phyloP scores from a whole-genome alignment of 23 tunicate species.

The Styela plicata region DNA sequence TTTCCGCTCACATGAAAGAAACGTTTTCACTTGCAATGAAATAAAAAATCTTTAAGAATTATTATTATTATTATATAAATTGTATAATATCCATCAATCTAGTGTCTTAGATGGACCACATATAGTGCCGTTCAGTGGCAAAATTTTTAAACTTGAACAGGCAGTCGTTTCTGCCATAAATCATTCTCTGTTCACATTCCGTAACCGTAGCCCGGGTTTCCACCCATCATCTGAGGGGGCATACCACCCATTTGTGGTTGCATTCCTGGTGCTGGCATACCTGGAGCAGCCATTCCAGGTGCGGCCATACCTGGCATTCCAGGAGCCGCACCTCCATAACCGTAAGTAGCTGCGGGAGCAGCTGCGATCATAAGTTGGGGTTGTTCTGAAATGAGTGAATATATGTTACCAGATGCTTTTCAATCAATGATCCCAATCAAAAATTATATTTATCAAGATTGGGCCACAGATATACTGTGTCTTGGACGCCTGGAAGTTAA shows the following conservation, averaged over 20 bases:
- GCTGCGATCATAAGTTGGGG: slow-evolving; percentile 92
- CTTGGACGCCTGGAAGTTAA: no score
- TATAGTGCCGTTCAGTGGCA: background rate
- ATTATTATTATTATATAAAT: no score
- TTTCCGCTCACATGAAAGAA: background rate
- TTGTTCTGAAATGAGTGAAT: slow-evolving; percentile 68
- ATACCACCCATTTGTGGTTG: slow-evolving; percentile 30
- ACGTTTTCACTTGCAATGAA: no score
- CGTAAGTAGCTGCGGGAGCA: slow-evolving; percentile 57
- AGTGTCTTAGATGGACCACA: background rate
- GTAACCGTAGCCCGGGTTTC: slow-evolving; percentile 23
- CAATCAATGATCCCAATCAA: no score
- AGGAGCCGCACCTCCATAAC: slow-evolving; percentile 46
- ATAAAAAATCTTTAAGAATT: no score
- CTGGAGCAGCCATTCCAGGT: slow-evolving; percentile 33
- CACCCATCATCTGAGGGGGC: slow-evolving; percentile 32
- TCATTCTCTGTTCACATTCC: slow-evolving; percentile 9
- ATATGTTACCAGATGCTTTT: no score
- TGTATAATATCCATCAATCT: background rate
- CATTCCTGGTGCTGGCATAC: slow-evolving; percentile 26
- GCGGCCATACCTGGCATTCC: slow-evolving; percentile 21
- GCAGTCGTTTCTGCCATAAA: background rate
- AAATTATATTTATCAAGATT: no score
- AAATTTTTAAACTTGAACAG: background rate
- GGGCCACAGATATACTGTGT: no score